phyloP scores from a whole-genome alignment of 2,113 vertebrate genomes.

The Tupaia chinensis region DNA sequence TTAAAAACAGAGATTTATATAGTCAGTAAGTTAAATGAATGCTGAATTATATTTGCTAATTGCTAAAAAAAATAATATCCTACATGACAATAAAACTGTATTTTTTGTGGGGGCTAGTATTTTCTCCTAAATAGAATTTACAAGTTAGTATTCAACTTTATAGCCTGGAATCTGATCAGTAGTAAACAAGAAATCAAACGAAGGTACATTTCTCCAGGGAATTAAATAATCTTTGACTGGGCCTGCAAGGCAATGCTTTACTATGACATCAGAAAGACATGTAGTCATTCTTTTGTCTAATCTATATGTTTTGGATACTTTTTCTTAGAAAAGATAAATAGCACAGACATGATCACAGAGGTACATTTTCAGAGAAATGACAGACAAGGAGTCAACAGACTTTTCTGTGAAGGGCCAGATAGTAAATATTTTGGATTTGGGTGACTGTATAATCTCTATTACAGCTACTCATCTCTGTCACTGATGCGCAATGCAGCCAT shows the following conservation, averaged over 20 bases:
- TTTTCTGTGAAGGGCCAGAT: background rate
- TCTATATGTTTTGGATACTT: conserved; percentile 4
- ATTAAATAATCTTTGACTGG: background rate
- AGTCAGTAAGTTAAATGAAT: conserved; percentile 47
- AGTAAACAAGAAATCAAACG: conserved; percentile 41
- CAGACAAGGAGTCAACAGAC: background rate
- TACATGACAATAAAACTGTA: conserved; percentile 4
- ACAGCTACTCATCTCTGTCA: background rate
- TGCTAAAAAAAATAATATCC: conserved; percentile 59
- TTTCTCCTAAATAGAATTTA: conserved; percentile 49
- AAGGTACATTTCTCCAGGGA: background rate
- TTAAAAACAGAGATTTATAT: conserved; percentile 31
- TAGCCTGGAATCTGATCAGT: background rate
- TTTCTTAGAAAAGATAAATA: conserved; percentile 32
- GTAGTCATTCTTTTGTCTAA: background rate
- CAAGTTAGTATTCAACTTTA: conserved; percentile 9
- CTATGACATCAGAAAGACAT: background rate
- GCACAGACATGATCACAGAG: conserved; percentile 12
- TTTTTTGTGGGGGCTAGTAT: background rate
- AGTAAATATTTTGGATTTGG: conserved; percentile 35
- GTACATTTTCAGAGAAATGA: conserved; percentile 44
- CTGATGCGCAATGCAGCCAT: background rate
- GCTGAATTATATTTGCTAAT: conserved; percentile 5
- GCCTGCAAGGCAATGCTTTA: background rate
- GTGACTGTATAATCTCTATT: background rate